Evolutionary conservation across 2,113 vertebrate species (phyloP).

Genomic region (Cygnus atratus): DNA sequence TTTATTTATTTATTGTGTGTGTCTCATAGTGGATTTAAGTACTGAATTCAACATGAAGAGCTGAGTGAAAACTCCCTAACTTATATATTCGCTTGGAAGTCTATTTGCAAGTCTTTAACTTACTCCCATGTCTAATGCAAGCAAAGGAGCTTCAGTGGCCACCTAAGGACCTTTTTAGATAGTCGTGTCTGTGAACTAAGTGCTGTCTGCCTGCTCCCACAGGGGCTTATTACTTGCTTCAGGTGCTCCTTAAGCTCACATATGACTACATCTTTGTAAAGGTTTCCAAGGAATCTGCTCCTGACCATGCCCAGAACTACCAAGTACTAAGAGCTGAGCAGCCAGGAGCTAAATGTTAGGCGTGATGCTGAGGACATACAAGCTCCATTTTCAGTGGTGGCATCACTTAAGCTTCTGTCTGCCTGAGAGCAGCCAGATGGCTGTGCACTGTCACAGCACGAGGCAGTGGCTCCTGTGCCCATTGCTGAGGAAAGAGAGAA

Average conservation of each 20-base stretch:
- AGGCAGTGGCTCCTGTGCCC: not conserved
- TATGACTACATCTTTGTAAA: not conserved
- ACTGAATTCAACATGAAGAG: not conserved
- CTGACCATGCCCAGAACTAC: not conserved
- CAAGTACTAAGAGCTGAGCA: not conserved
- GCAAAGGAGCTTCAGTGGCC: not conserved
- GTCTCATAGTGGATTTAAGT: not conserved
- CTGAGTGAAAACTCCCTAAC: not conserved
- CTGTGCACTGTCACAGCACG: rapidly evolving
- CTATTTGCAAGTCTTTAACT: not conserved
- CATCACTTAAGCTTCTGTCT: not conserved
- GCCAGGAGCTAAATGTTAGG: not conserved
- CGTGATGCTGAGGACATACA: not conserved
- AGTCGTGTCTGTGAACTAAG: not conserved
- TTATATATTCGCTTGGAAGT: not conserved
- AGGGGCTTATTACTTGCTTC: not conserved
- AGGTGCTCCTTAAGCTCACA: not conserved
- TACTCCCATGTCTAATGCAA: not conserved
- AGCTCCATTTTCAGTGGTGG: not conserved
- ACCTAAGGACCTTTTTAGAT: not conserved
- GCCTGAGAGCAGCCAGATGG: rapidly evolving
- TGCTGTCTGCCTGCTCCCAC: not conserved
- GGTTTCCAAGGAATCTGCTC: not conserved
- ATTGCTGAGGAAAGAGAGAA: not conserved
- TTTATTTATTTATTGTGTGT: not conserved